Conservation (phyloP, 2,797 vertebrate genomes). For the Siniperca scherzeri region DNA sequence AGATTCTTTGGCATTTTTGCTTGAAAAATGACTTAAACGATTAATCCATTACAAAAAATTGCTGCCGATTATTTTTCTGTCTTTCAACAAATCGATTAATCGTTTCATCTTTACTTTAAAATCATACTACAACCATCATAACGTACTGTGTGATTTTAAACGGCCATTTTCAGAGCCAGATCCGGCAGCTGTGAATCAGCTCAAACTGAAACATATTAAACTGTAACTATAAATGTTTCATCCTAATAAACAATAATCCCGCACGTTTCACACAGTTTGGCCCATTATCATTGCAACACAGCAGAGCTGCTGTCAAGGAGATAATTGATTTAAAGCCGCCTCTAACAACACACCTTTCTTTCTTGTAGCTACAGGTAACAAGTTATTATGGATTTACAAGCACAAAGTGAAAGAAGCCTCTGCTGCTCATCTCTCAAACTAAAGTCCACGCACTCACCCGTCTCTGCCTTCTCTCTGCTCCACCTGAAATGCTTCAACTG, state of each 20-base stretch:
- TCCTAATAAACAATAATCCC: fast-evolving
- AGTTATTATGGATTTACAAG: neutral
- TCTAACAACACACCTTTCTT: neutral
- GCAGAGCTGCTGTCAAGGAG: neutral
- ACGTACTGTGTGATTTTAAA: neutral
- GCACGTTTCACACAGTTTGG: neutral
- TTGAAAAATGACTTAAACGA: neutral
- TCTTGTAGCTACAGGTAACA: neutral
- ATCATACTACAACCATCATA: neutral
- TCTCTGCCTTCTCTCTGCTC: neutral
- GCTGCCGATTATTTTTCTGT: neutral
- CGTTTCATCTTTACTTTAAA: neutral
- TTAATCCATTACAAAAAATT: neutral
- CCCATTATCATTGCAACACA: fast-evolving
- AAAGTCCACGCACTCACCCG: conserved; percentile 47
- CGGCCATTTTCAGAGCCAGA: fast-evolving
- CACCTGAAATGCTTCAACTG: conserved; percentile 30
- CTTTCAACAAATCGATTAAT: neutral
- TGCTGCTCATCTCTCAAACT: neutral
- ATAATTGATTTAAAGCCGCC: neutral
- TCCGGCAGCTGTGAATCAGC: neutral
- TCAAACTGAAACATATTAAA: neutral
- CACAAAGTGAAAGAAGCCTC: neutral
- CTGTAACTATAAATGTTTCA: neutral
- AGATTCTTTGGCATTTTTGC: neutral